These are phyloP conservation scores for Rhizoglyphus robini DNA, from an alignment of 1,140 invertebrate genomes.

Conservation along the genomic window DNA sequence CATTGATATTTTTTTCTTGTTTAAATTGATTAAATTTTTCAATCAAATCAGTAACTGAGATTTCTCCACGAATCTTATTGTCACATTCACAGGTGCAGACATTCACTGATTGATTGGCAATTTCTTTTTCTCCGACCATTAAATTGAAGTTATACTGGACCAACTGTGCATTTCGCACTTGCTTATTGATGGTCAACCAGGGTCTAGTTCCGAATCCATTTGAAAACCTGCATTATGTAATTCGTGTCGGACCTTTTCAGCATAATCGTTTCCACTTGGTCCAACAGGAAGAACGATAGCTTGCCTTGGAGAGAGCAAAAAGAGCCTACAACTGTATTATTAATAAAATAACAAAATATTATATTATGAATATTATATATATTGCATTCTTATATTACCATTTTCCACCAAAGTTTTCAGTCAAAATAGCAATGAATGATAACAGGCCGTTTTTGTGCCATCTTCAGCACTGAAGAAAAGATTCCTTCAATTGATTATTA, in stretches of 20 bases:
- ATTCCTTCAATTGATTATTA: conserved; percentile 89
- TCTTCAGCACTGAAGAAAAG: conserved; percentile 67
- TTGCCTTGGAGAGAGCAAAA: conserved; percentile 94
- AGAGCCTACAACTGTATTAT: conserved; percentile 58
- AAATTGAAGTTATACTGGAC: conserved; percentile 96
- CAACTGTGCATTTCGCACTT: conserved; percentile 91
- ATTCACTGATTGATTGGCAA: conserved; percentile 77
- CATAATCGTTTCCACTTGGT: conserved; percentile 69
- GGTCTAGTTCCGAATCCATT: conserved; percentile 75
- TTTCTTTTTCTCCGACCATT: conserved; percentile 94
- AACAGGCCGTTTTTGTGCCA: conserved; percentile 73
- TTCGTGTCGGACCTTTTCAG: conserved; percentile 49
- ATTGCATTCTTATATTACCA: too few relatives aligned
- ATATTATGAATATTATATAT: too few relatives aligned
- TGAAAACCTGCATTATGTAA: conserved; percentile 74
- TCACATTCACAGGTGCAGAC: conserved; percentile 93
- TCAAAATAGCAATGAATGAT: conserved; percentile 97
- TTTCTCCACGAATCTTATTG: conserved; percentile 91
- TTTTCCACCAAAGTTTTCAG: conserved; percentile 92
- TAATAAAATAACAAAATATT: too few relatives aligned
- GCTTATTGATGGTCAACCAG: conserved; percentile 95
- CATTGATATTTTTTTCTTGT: conserved; percentile 28
- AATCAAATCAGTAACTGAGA: conserved; percentile 61
- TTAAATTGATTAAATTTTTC: conserved; percentile 55
- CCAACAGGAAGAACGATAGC: conserved; percentile 79